Conservation (phyloP, 37 sponge, comb jelly and placozoan species). For the Theonella swinhoei region DNA sequence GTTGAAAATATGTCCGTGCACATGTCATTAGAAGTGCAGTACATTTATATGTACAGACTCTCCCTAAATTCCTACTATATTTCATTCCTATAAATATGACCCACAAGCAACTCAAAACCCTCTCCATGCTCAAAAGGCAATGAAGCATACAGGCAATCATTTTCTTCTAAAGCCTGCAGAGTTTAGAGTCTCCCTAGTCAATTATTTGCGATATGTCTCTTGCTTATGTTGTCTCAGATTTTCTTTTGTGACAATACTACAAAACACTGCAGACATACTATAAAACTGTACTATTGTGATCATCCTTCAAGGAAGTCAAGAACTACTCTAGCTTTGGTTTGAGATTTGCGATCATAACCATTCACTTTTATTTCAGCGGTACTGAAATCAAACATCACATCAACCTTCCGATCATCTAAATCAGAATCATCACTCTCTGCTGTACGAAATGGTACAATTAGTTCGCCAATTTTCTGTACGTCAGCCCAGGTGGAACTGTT, state of each 20-base stretch:
- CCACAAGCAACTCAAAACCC: no score
- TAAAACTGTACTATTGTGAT: no score
- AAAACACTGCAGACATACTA: no score
- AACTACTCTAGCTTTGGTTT: slow-evolving; percentile 2
- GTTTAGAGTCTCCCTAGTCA: no score
- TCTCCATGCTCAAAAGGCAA: no score
- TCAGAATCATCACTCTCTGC: neutral
- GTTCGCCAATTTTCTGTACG: slow-evolving; percentile 25
- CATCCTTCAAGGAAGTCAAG: slow-evolving; percentile 30
- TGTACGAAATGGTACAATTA: neutral
- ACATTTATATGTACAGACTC: neutral
- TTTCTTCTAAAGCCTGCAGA: no score
- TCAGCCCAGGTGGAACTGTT: neutral
- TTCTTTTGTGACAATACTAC: no score
- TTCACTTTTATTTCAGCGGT: slow-evolving; percentile 43
- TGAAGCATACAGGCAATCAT: no score
- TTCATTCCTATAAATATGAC: no score
- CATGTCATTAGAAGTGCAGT: neutral
- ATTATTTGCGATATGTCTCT: no score
- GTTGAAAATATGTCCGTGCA: slow-evolving; percentile 23
- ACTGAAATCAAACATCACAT: slow-evolving; percentile 36
- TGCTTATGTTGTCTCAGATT: no score
- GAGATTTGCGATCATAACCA: neutral
- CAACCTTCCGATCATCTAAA: slow-evolving; percentile 2
- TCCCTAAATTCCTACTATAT: no score